phyloP scores from a whole-genome alignment of 2,888 invertebrate species.

The Scrobipalpa atriplicella region DNA sequence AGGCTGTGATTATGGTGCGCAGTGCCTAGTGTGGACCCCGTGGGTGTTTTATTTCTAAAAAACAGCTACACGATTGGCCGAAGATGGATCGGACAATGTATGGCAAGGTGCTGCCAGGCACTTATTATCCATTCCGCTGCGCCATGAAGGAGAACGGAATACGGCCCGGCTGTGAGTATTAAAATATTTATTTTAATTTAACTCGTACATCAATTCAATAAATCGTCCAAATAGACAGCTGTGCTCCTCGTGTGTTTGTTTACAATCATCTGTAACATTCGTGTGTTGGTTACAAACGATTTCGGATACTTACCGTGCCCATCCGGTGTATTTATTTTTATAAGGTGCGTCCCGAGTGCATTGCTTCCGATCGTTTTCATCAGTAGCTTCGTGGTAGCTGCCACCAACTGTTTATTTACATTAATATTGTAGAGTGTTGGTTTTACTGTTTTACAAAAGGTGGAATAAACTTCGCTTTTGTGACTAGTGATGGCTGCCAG shows the following conservation, averaged over 20 bases:
- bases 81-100: conserved; percentile 95
- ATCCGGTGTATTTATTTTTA: conserved; percentile 61
- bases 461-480: conserved; percentile 45
- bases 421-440: conserved; percentile 41
- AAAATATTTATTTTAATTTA: conserved; percentile 38
- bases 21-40: conserved; percentile 64
- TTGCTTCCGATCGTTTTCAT: conserved; percentile 38
- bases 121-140: conserved; percentile 93
- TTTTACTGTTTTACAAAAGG: conserved; percentile 41
- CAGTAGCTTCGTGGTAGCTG: conserved; percentile 40
- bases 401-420: conserved; percentile 53
- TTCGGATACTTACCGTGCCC: conserved; percentile 48
- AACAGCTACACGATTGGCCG: conserved; percentile 68
- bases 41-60: conserved; percentile 75
- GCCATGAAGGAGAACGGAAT: conserved; percentile 91
- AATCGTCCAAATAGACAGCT: conserved; percentile 26
- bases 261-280: conserved; percentile 42
- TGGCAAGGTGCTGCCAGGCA: conserved; percentile 92
- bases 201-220: conserved; percentile 22
- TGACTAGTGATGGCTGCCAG: conserved; percentile 55
- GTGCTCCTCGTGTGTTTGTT: conserved; percentile 42
- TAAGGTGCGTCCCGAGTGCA: conserved; percentile 57
- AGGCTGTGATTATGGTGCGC: conserved; percentile 78
- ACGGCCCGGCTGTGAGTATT: conserved; percentile 93
- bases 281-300: conserved; percentile 49